Evolutionary conservation across 2,888 invertebrate species (phyloP).

Genomic region (Dasypolia templi): DNA sequence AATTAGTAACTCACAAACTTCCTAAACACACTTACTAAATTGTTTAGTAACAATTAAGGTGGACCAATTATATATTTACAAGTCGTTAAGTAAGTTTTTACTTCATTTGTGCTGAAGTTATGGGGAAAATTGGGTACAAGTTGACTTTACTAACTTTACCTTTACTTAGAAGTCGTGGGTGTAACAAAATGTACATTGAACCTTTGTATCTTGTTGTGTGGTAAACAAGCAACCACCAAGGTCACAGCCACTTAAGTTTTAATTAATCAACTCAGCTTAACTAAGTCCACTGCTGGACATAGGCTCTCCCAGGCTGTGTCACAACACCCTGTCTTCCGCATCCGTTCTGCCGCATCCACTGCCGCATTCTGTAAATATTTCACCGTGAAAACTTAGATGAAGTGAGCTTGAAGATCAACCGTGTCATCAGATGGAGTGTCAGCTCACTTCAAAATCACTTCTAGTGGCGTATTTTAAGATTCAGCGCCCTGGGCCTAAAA

Average conservation of each 20-base stretch:
- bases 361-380: no score
- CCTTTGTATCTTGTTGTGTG: neutral
- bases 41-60: constrained; percentile 53
- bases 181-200: neutral
- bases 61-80: constrained; percentile 60
- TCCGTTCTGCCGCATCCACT: no score
- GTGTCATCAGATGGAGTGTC: no score
- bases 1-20: constrained; percentile 33
- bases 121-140: constrained; percentile 12
- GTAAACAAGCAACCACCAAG: neutral
- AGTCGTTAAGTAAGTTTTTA: constrained; percentile 36
- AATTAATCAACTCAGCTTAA: no score
- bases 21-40: constrained; percentile 46
- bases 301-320: no score
- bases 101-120: constrained; percentile 19
- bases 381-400: no score
- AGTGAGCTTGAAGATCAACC: no score
- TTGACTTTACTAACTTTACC: constrained; percentile 15
- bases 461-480: no score
- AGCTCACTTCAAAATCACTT: no score
- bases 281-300: no score
- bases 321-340: no score
- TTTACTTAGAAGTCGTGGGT: neutral
- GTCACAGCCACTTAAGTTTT: neutral
- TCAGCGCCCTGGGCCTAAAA: no score